A percentile compares a stretch with the other conserved stretches of the same genome.
Evolutionary conservation across 2,888 invertebrate genomes (phyloP).

Genomic region (Ceraclea dissimilis): DNA sequence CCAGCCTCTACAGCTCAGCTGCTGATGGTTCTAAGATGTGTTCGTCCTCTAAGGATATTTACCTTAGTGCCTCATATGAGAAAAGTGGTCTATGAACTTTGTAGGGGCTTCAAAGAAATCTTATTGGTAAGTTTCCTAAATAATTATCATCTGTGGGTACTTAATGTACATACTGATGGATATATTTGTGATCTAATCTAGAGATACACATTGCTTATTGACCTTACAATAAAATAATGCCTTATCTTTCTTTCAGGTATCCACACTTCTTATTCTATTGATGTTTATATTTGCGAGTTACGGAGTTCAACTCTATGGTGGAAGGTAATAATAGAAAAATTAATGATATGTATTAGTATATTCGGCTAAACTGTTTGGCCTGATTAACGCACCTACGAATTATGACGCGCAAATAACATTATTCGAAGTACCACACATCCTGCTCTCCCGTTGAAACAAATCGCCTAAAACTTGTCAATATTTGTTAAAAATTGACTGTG

Average conservation of each 20-base stretch:
- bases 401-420: no score
- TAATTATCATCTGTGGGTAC: no score
- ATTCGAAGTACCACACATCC: no score
- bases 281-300: conserved; percentile 99
- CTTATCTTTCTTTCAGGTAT: conserved; percentile 56
- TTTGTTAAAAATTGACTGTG: no score
- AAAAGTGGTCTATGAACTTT: conserved; percentile 97
- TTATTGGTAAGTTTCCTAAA: conserved; percentile 73
- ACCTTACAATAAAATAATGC: background rate
- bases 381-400: no score
- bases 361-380: no score
- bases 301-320: conserved; percentile 96
- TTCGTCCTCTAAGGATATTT: conserved; percentile 93
- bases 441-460: no score
- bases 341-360: no score
- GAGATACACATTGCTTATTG: no score
- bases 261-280: conserved; percentile 88
- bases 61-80: conserved; percentile 98
- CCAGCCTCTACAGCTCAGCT: conserved; percentile 92
- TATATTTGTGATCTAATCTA: background rate
- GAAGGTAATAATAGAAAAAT: no score
- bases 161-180: no score
- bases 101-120: conserved; percentile 98
- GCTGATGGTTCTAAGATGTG: conserved; percentile 92
- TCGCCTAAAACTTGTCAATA: no score